Evolutionary conservation across 2,797 vertebrate species (phyloP), one percentile per base, ranked within the genome.

Genomic region (Microtus agrestis): DNA sequence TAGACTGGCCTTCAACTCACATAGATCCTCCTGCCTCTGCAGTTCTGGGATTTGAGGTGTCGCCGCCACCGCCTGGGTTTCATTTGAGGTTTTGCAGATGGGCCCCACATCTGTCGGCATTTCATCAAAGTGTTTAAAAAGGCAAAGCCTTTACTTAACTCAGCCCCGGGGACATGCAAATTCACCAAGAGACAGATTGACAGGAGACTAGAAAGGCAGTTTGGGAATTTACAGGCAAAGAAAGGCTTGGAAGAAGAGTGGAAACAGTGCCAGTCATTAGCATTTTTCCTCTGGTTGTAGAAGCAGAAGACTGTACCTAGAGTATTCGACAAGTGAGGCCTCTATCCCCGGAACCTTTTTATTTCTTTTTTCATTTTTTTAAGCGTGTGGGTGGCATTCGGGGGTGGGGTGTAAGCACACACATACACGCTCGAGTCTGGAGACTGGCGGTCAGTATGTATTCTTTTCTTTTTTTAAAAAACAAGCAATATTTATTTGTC

Each of bases 61-160:
- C 17, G 3, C 80, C 27, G 7, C 10, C 80, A 31, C 63, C 5
- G 2, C 59, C 40, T 0, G 25, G 40, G 25, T 48, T 85, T 51
- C 23, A 88, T 54, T 27, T 56, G 25, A 91, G 91, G 7, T 86
- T 92, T 73, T 78, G 54, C 88, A 90, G 51, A 92, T 25, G 69
- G 48, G 40, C 73, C 63, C 93, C 17, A 85, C 40, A 37, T 29
- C 77, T 95, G 91, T 82, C 65, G 37, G 71, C 59, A 37, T 87
- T 89, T 89, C 84, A 77, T 51, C 76, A 63, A 5, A 76, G 25
- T 84, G 13, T 84, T 85, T 34, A 27, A n/a, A 40, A 21, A 93
- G 74, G 56, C 73, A 76, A 79, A 88, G 9, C 15, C 63, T 80
- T 84, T 59, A 48, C 29, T 56, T 78, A 63, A 23, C 25, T 65